Evolutionary conservation across 2,888 invertebrate species (phyloP).

Genomic region (Synanthedon myopaeformis): DNA sequence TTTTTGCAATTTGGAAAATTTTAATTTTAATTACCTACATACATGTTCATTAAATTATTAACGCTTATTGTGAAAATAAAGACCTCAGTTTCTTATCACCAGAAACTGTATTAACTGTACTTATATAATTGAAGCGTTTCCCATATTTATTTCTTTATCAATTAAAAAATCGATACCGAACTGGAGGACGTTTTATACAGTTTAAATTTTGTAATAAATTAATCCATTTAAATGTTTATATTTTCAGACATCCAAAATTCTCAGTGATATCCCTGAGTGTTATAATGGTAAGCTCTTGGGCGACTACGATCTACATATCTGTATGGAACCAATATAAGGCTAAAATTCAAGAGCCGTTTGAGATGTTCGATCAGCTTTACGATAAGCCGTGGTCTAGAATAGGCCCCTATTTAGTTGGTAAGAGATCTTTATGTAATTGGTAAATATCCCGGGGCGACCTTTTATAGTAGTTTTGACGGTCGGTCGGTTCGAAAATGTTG

Average conservation of each 20-base stretch:
- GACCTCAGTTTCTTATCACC: too few species aligned
- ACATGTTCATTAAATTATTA: too few species aligned
- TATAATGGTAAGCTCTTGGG: slow-evolving; percentile 79
- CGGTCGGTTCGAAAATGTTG: not conserved
- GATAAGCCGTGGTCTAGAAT: slow-evolving; percentile 88
- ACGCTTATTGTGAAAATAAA: too few species aligned
- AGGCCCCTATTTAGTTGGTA: slow-evolving; percentile 83
- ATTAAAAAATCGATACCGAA: too few species aligned
- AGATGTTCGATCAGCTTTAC: slow-evolving; percentile 84
- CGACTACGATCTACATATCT: slow-evolving; percentile 80
- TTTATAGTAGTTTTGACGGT: not conserved
- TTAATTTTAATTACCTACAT: too few species aligned
- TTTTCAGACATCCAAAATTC: slow-evolving; percentile 71
- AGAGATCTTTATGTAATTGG: slow-evolving; percentile 25
- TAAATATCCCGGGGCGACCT: not conserved
- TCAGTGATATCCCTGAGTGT: slow-evolving; percentile 69
- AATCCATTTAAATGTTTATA: not conserved
- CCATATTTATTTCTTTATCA: too few species aligned
- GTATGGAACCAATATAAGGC: slow-evolving; percentile 80
- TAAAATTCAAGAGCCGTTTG: slow-evolving; percentile 83
- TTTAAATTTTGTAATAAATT: not conserved
- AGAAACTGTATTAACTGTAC: too few species aligned
- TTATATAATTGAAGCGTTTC: too few species aligned
- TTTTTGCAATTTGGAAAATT: too few species aligned
- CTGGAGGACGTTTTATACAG: not conserved